Percentiles rank a stretch among this genome's conserved stretches.
phyloP scores from a whole-genome alignment of 2,888 invertebrate species.

The Labia minor region DNA sequence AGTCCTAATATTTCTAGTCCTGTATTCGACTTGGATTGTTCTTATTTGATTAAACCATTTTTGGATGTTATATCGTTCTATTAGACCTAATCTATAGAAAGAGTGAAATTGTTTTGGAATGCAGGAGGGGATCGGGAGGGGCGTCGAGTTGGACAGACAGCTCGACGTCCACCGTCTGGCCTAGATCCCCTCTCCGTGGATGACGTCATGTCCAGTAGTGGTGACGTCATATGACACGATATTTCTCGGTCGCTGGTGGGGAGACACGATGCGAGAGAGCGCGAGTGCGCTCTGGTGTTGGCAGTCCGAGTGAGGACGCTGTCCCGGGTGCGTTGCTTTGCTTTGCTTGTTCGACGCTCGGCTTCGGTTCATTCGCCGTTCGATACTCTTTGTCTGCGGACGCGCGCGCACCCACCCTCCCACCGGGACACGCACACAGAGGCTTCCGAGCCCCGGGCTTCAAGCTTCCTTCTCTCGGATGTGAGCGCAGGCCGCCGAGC shows the following conservation, averaged over 20 bases:
- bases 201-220: slow-evolving; percentile 4
- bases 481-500: not conserved
- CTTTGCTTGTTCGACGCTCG: too few species aligned
- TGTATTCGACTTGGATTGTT: too few species aligned
- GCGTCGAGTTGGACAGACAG: not conserved
- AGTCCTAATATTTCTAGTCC: too few species aligned
- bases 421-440: not conserved
- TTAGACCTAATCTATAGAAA: too few species aligned
- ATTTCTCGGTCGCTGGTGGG: not conserved
- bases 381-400: not conserved
- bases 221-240: not conserved
- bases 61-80: too few species aligned
- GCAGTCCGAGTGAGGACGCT: not conserved
- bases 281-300: not conserved
- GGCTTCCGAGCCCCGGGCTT: not conserved
- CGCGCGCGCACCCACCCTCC: not conserved
- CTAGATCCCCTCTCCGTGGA: not conserved
- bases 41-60: too few species aligned
- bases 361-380: not conserved
- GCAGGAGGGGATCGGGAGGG: not conserved
- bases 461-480: not conserved
- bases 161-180: not conserved
- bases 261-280: not conserved
- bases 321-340: not conserved
- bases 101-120: too few species aligned